A percentile compares a stretch with the other conserved stretches of the same genome.
These are phyloP conservation scores for Struthio camelus DNA, from an alignment of 2,113 vertebrate species.

Conservation along the genomic window DNA sequence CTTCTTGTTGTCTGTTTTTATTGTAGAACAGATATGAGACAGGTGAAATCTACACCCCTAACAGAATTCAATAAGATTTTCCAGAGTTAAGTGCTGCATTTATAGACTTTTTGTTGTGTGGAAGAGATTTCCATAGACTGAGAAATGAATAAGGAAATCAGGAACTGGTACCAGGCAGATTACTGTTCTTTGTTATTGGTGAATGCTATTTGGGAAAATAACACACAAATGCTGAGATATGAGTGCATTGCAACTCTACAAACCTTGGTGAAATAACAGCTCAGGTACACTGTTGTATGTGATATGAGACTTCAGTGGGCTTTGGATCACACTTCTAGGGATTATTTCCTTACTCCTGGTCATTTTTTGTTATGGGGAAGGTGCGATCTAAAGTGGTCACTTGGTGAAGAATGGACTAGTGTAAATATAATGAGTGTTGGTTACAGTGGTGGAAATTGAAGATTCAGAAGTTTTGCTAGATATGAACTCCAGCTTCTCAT, in stretches of 20 bases:
- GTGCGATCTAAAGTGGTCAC: neutral
- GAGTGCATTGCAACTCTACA: neutral
- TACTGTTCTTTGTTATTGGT: neutral
- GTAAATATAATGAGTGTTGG: neutral
- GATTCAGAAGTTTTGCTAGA: neutral
- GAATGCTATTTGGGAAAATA: neutral
- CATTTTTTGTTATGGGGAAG: neutral
- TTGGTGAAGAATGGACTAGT: neutral
- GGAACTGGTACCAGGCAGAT: neutral
- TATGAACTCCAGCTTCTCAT: neutral
- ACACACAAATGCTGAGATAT: neutral
- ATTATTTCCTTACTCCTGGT: neutral
- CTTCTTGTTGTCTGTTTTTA: neutral
- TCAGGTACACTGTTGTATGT: neutral
- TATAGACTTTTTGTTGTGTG: fast-evolving
- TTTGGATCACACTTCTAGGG: neutral
- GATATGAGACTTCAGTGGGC: neutral
- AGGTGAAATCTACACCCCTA: neutral
- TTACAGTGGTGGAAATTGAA: neutral
- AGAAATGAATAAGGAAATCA: neutral
- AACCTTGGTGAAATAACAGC: neutral
- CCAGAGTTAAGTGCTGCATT: neutral
- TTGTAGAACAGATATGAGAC: neutral
- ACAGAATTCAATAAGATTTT: neutral
- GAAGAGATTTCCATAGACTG: neutral